phyloP scores from a whole-genome alignment of 2,113 vertebrate species.

The Chamaea fasciata region DNA sequence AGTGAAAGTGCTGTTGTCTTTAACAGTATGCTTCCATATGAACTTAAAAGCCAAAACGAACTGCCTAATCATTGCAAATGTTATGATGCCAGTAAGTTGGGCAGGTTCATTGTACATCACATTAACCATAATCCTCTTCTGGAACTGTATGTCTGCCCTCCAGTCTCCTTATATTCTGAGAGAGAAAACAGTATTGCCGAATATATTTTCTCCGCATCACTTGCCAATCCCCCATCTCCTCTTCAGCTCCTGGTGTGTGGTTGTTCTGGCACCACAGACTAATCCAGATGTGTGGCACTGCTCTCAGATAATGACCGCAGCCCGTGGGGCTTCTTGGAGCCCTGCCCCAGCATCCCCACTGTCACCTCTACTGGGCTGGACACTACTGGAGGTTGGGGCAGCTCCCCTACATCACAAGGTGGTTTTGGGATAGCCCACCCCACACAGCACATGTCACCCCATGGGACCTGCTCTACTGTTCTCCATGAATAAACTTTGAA shows the following conservation, averaged over 20 bases:
- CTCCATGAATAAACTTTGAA: neutral
- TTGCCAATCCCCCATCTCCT: neutral
- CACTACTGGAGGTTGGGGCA: neutral
- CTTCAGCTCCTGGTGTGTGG: fast-evolving
- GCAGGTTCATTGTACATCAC: neutral
- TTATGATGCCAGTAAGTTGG: neutral
- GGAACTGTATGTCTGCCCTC: neutral
- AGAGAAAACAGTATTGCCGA: neutral
- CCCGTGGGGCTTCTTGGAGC: neutral
- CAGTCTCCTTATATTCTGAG: neutral
- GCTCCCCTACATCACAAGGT: neutral
- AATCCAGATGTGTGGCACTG: neutral
- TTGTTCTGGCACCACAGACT: neutral
- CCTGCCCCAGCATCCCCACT: neutral
- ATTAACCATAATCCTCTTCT: neutral
- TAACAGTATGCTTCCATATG: neutral
- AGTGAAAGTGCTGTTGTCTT: neutral
- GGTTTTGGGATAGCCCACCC: neutral
- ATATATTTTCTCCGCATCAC: neutral
- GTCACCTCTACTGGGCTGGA: neutral
- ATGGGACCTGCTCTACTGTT: neutral
- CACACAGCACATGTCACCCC: neutral
- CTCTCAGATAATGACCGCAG: neutral
- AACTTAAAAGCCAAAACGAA: neutral
- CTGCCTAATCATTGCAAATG: neutral